Base-by-base conservation (phyloP, 2,113 vertebrate genomes). In the Rana temporaria region DNA sequence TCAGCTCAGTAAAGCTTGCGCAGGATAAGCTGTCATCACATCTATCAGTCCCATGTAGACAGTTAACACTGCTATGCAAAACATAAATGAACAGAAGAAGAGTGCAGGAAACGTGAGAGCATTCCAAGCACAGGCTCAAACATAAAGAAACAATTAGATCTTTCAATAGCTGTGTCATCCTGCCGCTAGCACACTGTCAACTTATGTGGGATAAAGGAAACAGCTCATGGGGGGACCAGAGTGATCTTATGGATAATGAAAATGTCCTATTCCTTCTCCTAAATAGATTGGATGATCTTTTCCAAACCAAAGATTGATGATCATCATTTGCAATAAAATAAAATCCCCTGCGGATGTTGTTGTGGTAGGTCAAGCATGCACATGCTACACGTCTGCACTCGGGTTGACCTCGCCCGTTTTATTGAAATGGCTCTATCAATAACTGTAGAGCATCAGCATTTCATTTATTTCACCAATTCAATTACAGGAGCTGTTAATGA, bases 81-180 rank as follows among this genome's bases (percentile, higher is more conserved):
- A 14, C 26, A 69, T 19, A 56, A 57, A 30, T 68, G 77, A 67
- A 79, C 53, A 57, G 53, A 16, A 79, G 75, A 38, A 55, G n/a
- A 24, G 55, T 48, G 22, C 65, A 79, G 65, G 32, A 79, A 79
- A n/a, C 59, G 32, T 67, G 14, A 59, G 32, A 79, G 55, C 38
- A 79, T 48, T 69, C 65, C 66, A 38, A 17, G 26, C 34, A 59
- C 66, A 62, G 68, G 34, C n/a, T 62, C 66, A 62, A 57, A 42
- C 78, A 52, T 12, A 73, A 56, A 76, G 6, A 55, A 67, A 80
- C 78, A 57, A 68, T 70, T 62, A 62, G 30, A 38, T 68, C 78
- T 80, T 52, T 80, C 67, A 80, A 70, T 70, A 62, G 56, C 22
- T 5, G 66, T 79, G 78, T 80, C 57, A 60, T 71, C 56, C 32